These are phyloP conservation scores for Narcine bancroftii DNA, from an alignment of 2,113 vertebrate species.

Conservation along the genomic window DNA sequence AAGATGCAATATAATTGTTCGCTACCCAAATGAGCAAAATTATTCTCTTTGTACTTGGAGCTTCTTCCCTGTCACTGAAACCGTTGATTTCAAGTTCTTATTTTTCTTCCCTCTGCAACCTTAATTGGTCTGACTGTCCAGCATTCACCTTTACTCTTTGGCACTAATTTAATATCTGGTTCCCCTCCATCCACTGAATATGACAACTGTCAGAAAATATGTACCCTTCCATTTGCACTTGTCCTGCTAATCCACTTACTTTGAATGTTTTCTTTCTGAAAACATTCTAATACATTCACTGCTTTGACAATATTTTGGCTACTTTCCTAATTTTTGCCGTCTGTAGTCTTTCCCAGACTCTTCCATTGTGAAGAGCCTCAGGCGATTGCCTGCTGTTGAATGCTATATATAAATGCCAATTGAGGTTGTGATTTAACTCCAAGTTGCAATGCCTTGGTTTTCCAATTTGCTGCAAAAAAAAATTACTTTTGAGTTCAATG, in stretches of 20 bases:
- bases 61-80: not conserved
- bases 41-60: not conserved
- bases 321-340: not conserved
- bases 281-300: not conserved
- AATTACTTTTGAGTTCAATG: not conserved
- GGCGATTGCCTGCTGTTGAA: not conserved
- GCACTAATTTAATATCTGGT: not conserved
- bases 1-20: not conserved
- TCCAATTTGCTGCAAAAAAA: not conserved
- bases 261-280: too few species aligned
- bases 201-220: not conserved
- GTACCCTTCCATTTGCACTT: not conserved
- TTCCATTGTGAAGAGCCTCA: not conserved
- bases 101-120: not conserved
- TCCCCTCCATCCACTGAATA: not conserved
- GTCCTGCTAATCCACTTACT: not conserved
- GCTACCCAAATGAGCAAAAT: not conserved
- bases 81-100: not conserved
- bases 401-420: not conserved
- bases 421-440: not conserved
- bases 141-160: not conserved
- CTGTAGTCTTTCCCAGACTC: not conserved
- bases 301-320: not conserved
- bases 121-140: not conserved
- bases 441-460: not conserved